phyloP scores from a whole-genome alignment of 2,888 invertebrate species.

The Phaedon cochleariae region DNA sequence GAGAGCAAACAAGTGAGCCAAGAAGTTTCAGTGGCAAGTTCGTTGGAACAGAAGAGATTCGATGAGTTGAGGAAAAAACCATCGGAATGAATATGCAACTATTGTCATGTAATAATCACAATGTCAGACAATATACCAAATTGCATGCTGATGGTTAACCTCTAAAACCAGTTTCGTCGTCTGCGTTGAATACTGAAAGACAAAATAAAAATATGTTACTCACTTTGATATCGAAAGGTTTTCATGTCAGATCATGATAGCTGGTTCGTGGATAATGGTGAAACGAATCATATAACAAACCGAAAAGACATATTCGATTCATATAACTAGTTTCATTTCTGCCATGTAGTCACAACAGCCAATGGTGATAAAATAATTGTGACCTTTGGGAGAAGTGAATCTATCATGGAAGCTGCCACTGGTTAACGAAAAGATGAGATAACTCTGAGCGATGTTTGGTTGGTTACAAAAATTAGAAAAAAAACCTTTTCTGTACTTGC shows the following conservation, averaged over 20 bases:
- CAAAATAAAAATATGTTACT: background rate
- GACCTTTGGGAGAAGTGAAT: background rate
- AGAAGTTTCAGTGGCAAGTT: slow-evolving; percentile 5
- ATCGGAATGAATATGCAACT: slow-evolving; percentile 6
- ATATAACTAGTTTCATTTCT: background rate
- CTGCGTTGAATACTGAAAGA: background rate
- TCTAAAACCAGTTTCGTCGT: slow-evolving; percentile 1
- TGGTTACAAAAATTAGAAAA: slow-evolving; percentile 7
- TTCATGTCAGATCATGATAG: slow-evolving; percentile 2
- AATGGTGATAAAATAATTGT: slow-evolving; percentile 9
- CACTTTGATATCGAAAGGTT: background rate
- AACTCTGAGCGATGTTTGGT: slow-evolving; percentile 11
- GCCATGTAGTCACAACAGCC: slow-evolving; percentile 5
- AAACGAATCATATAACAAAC: background rate
- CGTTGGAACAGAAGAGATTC: background rate
- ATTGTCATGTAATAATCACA: slow-evolving; percentile 11
- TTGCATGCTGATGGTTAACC: slow-evolving; percentile 10
- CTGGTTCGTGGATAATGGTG: slow-evolving; percentile 9
- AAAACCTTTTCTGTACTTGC: slow-evolving; percentile 1
- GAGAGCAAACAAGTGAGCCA: background rate
- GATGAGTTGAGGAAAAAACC: background rate
- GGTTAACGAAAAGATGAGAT: background rate
- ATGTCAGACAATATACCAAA: background rate
- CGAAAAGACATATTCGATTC: background rate
- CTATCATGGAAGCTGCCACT: background rate